A percentile compares a stretch with the other conserved stretches of the same genome.
Conservation (phyloP, 2,797 vertebrate genomes). For the Thripadectes ignobilis region DNA sequence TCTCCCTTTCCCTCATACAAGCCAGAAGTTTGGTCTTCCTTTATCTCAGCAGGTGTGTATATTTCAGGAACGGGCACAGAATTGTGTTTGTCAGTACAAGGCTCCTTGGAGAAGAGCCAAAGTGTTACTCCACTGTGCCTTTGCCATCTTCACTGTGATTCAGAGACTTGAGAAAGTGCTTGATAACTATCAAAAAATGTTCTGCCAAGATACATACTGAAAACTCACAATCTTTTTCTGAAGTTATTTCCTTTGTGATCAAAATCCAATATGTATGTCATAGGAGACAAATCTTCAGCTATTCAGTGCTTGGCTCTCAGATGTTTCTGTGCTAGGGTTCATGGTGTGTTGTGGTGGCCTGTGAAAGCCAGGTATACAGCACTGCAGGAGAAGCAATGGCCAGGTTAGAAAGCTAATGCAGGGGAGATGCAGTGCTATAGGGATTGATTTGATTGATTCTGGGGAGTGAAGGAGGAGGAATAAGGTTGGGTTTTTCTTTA, state of each 20-base stretch:
- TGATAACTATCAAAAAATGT: not conserved
- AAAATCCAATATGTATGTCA: not conserved
- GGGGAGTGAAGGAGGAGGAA: not conserved
- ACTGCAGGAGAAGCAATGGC: not conserved
- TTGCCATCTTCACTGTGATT: not conserved
- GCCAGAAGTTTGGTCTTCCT: not conserved
- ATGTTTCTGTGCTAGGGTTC: not conserved
- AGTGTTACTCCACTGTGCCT: not conserved
- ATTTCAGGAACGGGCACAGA: not conserved
- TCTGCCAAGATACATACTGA: not conserved
- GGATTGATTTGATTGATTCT: not conserved
- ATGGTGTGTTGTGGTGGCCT: not conserved
- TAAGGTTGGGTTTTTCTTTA: not conserved
- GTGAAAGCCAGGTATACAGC: rapidly evolving
- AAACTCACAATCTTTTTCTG: not conserved
- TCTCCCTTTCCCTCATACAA: not conserved
- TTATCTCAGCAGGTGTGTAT: not conserved
- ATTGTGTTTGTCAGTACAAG: not conserved
- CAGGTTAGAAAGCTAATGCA: not conserved
- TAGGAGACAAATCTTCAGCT: not conserved
- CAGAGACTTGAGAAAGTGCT: not conserved
- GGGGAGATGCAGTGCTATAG: not conserved
- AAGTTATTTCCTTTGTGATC: not conserved
- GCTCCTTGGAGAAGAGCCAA: not conserved
- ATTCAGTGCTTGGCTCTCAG: not conserved